phyloP scores from a whole-genome alignment of 1,140 invertebrate genomes.

The Lepidurus packardi region DNA sequence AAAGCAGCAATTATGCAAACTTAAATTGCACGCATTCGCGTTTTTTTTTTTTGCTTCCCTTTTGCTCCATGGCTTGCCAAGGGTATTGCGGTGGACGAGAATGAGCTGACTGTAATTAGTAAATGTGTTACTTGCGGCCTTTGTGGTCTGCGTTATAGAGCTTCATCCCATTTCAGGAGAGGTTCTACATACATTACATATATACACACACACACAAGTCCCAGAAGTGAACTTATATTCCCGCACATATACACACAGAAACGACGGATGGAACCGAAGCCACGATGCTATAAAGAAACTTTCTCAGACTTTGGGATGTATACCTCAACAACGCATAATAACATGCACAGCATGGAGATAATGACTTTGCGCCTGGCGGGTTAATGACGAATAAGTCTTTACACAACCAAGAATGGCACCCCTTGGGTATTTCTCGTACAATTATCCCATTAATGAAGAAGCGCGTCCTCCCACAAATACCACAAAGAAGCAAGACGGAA shows the following conservation, averaged over 20 bases:
- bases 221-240: too few species aligned
- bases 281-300: constrained; percentile 2
- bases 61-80: background rate
- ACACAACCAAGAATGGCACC: background rate
- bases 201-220: too few species aligned
- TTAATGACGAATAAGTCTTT: background rate
- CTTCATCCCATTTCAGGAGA: background rate
- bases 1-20: background rate
- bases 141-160: background rate
- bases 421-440: background rate
- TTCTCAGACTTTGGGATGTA: background rate
- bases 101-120: constrained; percentile 19
- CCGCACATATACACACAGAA: too few species aligned
- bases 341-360: background rate
- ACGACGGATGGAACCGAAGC: background rate
- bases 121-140: constrained; percentile 8
- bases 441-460: background rate
- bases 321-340: background rate
- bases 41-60: background rate
- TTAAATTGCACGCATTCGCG: background rate
- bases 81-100: constrained; percentile 1
- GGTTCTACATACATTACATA: background rate
- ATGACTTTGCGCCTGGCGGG: background rate
- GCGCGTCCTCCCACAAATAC: background rate
- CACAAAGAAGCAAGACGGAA: background rate